These are phyloP conservation scores for Axinella damicornis DNA, from an alignment of 37 sponge, comb jelly and placozoan species.

Conservation along the genomic window DNA sequence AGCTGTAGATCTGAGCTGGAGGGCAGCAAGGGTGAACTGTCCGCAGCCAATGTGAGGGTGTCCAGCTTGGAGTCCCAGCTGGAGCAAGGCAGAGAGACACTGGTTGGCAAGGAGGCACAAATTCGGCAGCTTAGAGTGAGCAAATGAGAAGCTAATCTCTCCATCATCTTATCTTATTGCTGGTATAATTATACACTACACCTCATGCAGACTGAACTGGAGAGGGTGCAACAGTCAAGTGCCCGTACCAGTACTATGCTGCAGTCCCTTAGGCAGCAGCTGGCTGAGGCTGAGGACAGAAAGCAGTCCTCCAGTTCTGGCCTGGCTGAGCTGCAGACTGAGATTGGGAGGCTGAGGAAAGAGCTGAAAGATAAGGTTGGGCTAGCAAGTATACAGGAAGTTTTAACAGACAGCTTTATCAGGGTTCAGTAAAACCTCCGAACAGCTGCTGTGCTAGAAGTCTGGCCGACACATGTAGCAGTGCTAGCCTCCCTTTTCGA, in stretches of 20 bases:
- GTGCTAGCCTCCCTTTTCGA: too few species aligned
- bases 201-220: slow-evolving; percentile 63
- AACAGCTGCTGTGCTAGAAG: too few species aligned
- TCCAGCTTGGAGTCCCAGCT: slow-evolving; percentile 42
- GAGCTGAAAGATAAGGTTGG: slow-evolving; percentile 52
- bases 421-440: too few species aligned
- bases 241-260: slow-evolving; percentile 46
- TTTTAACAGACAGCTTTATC: too few species aligned
- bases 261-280: slow-evolving; percentile 52
- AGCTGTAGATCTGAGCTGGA: slow-evolving; percentile 37
- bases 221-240: slow-evolving; percentile 27
- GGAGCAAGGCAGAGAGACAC: neutral
- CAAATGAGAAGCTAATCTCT: too few species aligned
- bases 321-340: slow-evolving; percentile 34
- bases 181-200: too few species aligned
- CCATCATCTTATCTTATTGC: neutral
- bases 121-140: slow-evolving; percentile 42
- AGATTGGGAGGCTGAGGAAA: slow-evolving; percentile 50
- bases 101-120: slow-evolving; percentile 17
- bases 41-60: slow-evolving; percentile 42
- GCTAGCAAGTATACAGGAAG: too few species aligned
- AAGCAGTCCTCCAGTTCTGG: neutral
- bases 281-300: slow-evolving; percentile 14
- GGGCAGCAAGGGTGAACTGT: slow-evolving; percentile 36
- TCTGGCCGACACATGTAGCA: too few species aligned